A percentile compares a stretch with the other conserved stretches of the same genome.
Conservation (phyloP, 2,888 invertebrate genomes). For the Falcaria lacertinaria region DNA sequence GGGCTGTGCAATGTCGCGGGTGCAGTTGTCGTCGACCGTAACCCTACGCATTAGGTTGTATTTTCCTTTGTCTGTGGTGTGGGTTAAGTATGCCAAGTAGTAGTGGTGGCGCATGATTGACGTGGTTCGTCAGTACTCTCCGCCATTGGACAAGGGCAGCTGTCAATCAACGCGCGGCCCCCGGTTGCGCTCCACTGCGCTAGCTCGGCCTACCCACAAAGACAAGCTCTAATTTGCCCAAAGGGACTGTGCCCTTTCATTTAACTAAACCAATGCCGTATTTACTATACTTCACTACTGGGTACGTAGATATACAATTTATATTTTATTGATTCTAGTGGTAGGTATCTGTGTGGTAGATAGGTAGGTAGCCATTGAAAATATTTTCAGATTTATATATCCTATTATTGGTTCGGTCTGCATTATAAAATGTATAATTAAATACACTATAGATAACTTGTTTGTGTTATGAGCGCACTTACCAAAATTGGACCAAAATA, state of each 20-base stretch:
- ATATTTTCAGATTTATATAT: too few species aligned
- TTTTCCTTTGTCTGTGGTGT: conserved; percentile 29
- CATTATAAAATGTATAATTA: too few species aligned
- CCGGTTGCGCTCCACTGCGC: conserved; percentile 57
- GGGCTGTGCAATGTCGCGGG: conserved; percentile 48
- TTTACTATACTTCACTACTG: not conserved
- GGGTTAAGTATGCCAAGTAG: conserved; percentile 43
- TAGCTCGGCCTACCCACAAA: conserved; percentile 7
- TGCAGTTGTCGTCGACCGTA: conserved; percentile 35
- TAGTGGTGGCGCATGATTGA: conserved; percentile 81
- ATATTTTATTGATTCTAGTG: not conserved
- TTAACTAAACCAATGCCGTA: not conserved
- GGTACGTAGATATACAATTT: not conserved
- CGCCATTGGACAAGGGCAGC: conserved; percentile 88
- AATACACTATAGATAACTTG: too few species aligned
- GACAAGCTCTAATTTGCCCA: conserved; percentile 2
- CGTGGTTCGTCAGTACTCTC: conserved; percentile 88
- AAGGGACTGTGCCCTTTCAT: conserved; percentile 1
- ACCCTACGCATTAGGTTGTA: conserved; percentile 37
- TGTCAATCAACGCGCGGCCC: conserved; percentile 85
- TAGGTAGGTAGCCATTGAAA: conserved; percentile 18
- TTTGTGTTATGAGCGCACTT: too few species aligned
- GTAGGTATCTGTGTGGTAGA: too few species aligned
- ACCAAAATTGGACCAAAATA: conserved; percentile 31
- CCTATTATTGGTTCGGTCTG: too few species aligned